Evolutionary conservation across 2,888 invertebrate species (phyloP).

Genomic region (Scaptomyza tumidula): DNA sequence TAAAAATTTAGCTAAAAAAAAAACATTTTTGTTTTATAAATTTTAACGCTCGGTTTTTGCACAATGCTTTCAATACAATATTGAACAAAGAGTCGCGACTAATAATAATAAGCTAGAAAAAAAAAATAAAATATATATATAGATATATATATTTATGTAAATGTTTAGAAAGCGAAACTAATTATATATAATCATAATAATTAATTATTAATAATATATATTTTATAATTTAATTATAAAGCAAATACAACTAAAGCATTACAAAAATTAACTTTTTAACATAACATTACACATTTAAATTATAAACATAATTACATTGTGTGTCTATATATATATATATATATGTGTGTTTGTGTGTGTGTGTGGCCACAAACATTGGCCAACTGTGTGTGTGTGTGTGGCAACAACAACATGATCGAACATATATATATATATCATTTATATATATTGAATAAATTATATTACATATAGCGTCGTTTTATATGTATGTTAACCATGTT

Average conservation of each 20-base stretch:
- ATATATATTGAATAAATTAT: too few species aligned
- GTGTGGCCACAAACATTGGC: slow-evolving; percentile 4
- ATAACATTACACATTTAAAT: slow-evolving; percentile 72
- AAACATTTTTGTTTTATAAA: slow-evolving; percentile 9
- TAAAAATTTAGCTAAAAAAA: slow-evolving; percentile 46
- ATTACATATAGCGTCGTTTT: slow-evolving; percentile 35
- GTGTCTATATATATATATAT: background rate
- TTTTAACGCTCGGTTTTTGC: background rate
- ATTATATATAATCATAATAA: slow-evolving; percentile 38
- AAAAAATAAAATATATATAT: background rate
- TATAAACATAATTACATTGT: slow-evolving; percentile 76
- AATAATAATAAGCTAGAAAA: background rate
- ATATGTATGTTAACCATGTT: slow-evolving; percentile 50
- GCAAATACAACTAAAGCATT: slow-evolving; percentile 66
- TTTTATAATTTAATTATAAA: slow-evolving; percentile 60
- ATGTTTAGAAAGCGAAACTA: slow-evolving; percentile 16
- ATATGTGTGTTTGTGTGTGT: slow-evolving; percentile 17
- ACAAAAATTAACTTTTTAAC: slow-evolving; percentile 56
- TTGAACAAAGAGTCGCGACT: slow-evolving; percentile 34
- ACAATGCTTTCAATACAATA: slow-evolving; percentile 26
- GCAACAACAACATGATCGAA: slow-evolving; percentile 47
- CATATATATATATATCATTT: background rate
- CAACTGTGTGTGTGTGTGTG: slow-evolving; percentile 23
- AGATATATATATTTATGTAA: background rate
- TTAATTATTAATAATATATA: slow-evolving; percentile 8